A percentile compares a stretch with the other conserved stretches of the same genome.
These are phyloP conservation scores for Heliconius congener DNA, from an alignment of 1,140 invertebrate species.

Conservation along the genomic window DNA sequence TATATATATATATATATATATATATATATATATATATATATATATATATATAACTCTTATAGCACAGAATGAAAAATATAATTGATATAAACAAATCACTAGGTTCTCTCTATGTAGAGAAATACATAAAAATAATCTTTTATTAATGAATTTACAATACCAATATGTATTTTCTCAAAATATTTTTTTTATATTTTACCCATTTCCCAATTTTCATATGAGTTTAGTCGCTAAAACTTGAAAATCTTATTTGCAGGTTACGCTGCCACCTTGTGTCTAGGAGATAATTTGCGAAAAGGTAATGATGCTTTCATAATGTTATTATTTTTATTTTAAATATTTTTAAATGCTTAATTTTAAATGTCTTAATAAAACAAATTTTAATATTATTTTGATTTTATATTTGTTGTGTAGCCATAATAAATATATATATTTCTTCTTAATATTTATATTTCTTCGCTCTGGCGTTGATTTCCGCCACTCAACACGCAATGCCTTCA, in stretches of 20 bases:
- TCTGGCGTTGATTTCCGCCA: too few relatives aligned
- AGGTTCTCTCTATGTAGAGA: not conserved
- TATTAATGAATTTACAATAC: not conserved
- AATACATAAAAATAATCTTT: not conserved
- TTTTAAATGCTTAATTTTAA: not conserved
- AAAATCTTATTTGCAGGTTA: slow-evolving; percentile 64
- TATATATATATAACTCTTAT: too few relatives aligned
- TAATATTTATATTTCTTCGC: too few relatives aligned
- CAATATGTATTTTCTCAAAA: not conserved
- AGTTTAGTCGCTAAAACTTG: slow-evolving; percentile 12
- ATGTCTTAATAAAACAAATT: too few relatives aligned
- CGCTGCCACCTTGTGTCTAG: slow-evolving; percentile 58
- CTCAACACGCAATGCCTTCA: too few relatives aligned
- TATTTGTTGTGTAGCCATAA: too few relatives aligned
- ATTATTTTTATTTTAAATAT: not conserved
- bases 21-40: too few relatives aligned
- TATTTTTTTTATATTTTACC: not conserved
- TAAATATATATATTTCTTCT: too few relatives aligned
- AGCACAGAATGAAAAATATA: not conserved
- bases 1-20: too few relatives aligned
- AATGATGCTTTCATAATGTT: slow-evolving; percentile 36
- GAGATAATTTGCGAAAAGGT: slow-evolving; percentile 74
- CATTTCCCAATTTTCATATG: not conserved
- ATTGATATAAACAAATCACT: not conserved
- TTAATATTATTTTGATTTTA: too few relatives aligned